Evolutionary conservation across 53 echinoderm and acorn worm species (phyloP).

Genomic region (Mesocentrotus franciscanus): DNA sequence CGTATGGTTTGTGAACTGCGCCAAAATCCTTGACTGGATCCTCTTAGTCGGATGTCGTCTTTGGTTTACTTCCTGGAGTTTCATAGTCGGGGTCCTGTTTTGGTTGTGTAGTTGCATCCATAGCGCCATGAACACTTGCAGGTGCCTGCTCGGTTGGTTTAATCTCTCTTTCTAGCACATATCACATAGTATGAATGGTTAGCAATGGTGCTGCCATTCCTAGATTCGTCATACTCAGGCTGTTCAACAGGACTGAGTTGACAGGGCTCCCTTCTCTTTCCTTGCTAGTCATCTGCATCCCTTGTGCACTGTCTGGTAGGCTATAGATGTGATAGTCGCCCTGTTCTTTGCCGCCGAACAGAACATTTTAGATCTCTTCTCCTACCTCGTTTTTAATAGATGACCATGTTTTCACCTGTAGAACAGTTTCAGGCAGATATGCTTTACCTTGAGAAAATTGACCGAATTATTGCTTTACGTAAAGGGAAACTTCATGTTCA

Average conservation of each 20-base stretch:
- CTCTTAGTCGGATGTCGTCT: not conserved
- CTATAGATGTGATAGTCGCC: not conserved
- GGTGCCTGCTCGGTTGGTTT: not conserved
- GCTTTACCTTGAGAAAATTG: too few relatives aligned
- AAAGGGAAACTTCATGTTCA: too few relatives aligned
- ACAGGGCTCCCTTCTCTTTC: not conserved
- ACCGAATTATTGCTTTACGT: too few relatives aligned
- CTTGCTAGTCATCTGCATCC: not conserved
- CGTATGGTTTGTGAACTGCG: not conserved
- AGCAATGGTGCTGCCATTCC: not conserved
- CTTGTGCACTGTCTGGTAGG: not conserved
- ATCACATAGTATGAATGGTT: not conserved
- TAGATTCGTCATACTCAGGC: not conserved
- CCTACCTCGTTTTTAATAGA: not conserved
- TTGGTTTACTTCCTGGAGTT: not conserved
- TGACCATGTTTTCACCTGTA: not conserved
- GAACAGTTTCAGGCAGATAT: too few relatives aligned
- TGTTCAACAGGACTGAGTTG: not conserved
- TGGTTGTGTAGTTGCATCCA: not conserved
- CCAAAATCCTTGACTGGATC: not conserved
- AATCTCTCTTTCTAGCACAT: not conserved
- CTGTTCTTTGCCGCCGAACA: not conserved
- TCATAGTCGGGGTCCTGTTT: not conserved
- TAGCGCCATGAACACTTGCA: not conserved
- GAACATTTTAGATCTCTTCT: not conserved